These are phyloP conservation scores for Zonotrichia albicollis DNA, from an alignment of 2,797 vertebrate species.

Conservation along the genomic window DNA sequence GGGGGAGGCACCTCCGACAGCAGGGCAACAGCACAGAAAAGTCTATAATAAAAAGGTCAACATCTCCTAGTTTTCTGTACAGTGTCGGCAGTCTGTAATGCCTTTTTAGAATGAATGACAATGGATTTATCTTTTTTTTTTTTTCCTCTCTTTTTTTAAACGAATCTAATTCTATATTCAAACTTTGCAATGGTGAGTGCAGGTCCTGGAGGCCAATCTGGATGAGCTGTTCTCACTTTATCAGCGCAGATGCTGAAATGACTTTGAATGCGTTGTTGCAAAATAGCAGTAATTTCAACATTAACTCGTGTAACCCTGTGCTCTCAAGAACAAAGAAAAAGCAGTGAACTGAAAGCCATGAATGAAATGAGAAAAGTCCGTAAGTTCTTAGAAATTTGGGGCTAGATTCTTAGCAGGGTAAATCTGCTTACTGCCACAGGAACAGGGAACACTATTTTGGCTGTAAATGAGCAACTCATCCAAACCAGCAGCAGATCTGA, in stretches of 20 bases:
- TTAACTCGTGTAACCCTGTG: slow-evolving; percentile 71
- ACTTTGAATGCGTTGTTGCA: slow-evolving; percentile 85
- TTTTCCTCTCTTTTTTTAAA: slow-evolving; percentile 11
- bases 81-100: slow-evolving; percentile 85
- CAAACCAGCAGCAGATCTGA: background rate
- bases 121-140: slow-evolving; percentile 71
- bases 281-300: slow-evolving; percentile 80
- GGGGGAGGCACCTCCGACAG: slow-evolving; percentile 79
- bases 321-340: slow-evolving; percentile 71
- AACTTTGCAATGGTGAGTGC: slow-evolving; percentile 82
- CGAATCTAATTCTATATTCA: slow-evolving; percentile 91
- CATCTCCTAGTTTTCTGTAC: slow-evolving; percentile 86
- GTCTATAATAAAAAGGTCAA: slow-evolving; percentile 94
- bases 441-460: background rate
- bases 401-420: background rate
- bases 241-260: slow-evolving; percentile 80
- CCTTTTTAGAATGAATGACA: slow-evolving; percentile 91
- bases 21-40: slow-evolving; percentile 77
- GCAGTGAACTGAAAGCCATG: slow-evolving; percentile 40
- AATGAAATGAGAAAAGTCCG: slow-evolving; percentile 18
- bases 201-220: slow-evolving; percentile 81
- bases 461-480: background rate
- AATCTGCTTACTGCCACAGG: background rate
- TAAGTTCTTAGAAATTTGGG: background rate
- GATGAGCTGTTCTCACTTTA: slow-evolving; percentile 89